These are phyloP conservation scores for Irena cyanogastra DNA, from an alignment of 2,113 vertebrate genomes.

Conservation along the genomic window DNA sequence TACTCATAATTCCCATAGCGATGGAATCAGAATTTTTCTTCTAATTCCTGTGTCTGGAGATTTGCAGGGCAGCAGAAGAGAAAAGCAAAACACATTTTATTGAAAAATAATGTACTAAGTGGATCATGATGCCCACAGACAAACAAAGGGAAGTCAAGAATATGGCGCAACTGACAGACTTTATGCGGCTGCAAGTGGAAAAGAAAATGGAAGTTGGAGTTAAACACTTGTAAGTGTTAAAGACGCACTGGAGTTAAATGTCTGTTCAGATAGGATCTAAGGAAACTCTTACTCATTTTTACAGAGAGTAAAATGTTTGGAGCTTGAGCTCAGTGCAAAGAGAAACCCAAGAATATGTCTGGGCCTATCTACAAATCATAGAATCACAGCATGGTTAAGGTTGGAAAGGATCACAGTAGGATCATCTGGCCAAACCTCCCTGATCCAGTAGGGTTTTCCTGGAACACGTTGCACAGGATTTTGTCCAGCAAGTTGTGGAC, in stretches of 20 bases:
- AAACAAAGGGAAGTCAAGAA: background rate
- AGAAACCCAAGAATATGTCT: background rate
- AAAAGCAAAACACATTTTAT: background rate
- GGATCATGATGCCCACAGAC: background rate
- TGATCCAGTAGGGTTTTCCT: background rate
- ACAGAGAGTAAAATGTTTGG: background rate
- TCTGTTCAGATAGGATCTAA: background rate
- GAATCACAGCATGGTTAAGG: background rate
- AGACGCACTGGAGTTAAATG: background rate
- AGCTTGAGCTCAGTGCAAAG: background rate
- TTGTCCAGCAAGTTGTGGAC: rapidly evolving
- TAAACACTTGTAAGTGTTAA: background rate
- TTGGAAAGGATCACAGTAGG: background rate
- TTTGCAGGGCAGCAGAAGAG: background rate
- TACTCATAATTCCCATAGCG: background rate
- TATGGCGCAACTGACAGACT: background rate
- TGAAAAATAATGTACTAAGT: background rate
- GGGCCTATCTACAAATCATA: background rate
- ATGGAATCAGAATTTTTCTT: background rate
- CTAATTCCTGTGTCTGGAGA: background rate
- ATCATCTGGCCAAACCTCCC: rapidly evolving
- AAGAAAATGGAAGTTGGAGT: background rate
- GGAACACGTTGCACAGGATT: background rate
- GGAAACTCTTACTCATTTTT: background rate
- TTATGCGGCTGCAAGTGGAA: background rate